Evolutionary conservation across 2,113 vertebrate species (phyloP).

Genomic region (Camelus dromedarius): DNA sequence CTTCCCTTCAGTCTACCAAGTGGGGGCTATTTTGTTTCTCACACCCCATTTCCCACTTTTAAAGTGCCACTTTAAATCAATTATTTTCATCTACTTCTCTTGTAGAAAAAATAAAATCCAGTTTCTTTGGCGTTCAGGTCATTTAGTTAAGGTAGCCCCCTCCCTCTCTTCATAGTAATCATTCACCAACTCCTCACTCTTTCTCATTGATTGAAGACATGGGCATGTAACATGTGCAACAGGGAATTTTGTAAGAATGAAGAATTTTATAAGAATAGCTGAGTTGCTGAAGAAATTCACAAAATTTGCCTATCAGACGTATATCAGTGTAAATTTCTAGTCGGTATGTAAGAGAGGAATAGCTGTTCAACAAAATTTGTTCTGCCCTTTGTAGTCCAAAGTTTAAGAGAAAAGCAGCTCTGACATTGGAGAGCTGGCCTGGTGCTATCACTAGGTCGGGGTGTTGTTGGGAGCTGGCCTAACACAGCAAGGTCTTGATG

Average conservation of each 20-base stretch:
- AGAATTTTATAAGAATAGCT: not conserved
- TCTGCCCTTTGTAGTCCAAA: not conserved
- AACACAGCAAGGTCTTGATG: not conserved
- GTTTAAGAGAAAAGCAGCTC: not conserved
- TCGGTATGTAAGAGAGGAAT: not conserved
- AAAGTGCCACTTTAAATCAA: not conserved
- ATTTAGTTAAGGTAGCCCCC: not conserved
- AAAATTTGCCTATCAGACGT: not conserved
- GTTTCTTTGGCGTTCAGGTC: not conserved
- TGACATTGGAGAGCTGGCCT: not conserved
- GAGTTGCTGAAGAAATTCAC: not conserved
- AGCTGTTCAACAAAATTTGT: not conserved
- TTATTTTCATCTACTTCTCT: not conserved
- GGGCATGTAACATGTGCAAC: not conserved
- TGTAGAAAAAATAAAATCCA: not conserved
- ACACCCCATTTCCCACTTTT: not conserved
- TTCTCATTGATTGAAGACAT: not conserved
- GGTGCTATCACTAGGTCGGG: not conserved
- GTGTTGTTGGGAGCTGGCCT: not conserved
- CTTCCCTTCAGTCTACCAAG: not conserved
- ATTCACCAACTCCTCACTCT: not conserved
- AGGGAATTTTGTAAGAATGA: not conserved
- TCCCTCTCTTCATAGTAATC: not conserved
- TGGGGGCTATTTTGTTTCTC: not conserved
- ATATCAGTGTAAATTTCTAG: not conserved